Evolutionary conservation across 1,140 invertebrate genomes (phyloP), one percentile per base, ranked within the genome.

Genomic region (Drosophila bocki): DNA sequence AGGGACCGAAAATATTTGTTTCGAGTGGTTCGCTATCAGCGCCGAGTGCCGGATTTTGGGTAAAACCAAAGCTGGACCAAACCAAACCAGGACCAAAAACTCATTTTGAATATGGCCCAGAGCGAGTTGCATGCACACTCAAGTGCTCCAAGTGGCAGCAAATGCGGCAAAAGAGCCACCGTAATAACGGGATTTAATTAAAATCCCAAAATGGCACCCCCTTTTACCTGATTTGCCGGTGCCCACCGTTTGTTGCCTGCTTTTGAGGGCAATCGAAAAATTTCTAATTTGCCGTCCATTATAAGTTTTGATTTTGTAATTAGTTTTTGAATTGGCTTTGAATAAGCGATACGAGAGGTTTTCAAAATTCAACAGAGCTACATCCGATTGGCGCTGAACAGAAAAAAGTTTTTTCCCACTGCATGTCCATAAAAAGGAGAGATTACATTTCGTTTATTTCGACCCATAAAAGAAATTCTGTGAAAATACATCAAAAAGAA

Each of bases 291-390:
- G 51, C 63, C 71, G 41, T 77, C 78, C 64, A 88, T 88, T 87
- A 87, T 88, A 71, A 71, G 72, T 70, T 86, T 87, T 77, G 82
- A 87, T 90, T 78, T 87, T 87, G 80, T 84, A 87, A 87, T 87
- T 87, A 87, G 79, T 80, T 80, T 87, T 77, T 58, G 35, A 15
- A 71, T 72, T n/a, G 45, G 72, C 62, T 78, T 81, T 84, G 22
- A 72, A 42, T 51, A 17, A 6, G 53, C 35, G 17, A 19, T 50
- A 71, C 19, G 17, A 48, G 35, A 29, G 65, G n/a, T 7, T 47
- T 71, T 69, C 8, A 41, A 71, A 42, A 50, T 29, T 59, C 19
- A 41, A 59, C 15, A 39, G 53, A 44, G 17, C 33, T 22, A 11
- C 19, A 39, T n/a, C 9, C 7, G 8, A 15, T 68, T 72, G 61